phyloP scores from a whole-genome alignment of 2,797 vertebrate genomes.

The Rhinatrema bivittatum region DNA sequence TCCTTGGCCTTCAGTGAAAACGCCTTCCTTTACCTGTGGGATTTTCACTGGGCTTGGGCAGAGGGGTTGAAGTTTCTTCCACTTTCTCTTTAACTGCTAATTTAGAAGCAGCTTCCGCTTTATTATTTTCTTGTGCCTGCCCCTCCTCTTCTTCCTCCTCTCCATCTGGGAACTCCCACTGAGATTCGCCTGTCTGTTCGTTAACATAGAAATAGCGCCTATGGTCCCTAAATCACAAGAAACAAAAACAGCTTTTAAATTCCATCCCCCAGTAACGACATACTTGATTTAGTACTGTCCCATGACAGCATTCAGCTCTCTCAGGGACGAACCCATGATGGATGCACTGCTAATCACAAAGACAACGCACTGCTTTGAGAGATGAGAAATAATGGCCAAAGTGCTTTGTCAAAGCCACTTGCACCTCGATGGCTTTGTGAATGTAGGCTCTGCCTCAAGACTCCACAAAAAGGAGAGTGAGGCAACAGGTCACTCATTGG shows the following conservation, averaged over 20 bases:
- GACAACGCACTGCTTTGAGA: slow-evolving; percentile 57
- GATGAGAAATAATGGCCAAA: slow-evolving; percentile 46
- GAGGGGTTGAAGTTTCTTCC: slow-evolving; percentile 37
- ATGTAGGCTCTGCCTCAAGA: slow-evolving; percentile 41
- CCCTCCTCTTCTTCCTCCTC: slow-evolving; percentile 69
- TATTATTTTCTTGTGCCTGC: slow-evolving; percentile 37
- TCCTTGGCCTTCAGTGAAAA: too few species aligned
- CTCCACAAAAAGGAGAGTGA: slow-evolving; percentile 40
- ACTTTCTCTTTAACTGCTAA: slow-evolving; percentile 54
- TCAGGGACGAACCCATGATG: slow-evolving; percentile 56
- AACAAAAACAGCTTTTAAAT: slow-evolving; percentile 72
- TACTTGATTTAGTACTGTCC: slow-evolving; percentile 48
- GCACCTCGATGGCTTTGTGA: slow-evolving; percentile 46
- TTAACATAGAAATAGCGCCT: slow-evolving; percentile 99
- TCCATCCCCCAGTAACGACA: slow-evolving; percentile 42
- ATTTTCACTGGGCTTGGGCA: slow-evolving; percentile 33
- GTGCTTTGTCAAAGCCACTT: slow-evolving; percentile 53
- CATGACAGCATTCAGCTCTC: slow-evolving; percentile 54
- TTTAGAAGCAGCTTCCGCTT: slow-evolving; percentile 51
- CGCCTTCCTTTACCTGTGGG: slow-evolving; percentile 41
- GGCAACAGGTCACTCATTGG: slow-evolving; percentile 36
- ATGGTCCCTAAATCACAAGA: slow-evolving; percentile 97
- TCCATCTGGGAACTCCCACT: slow-evolving; percentile 94
- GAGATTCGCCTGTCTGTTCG: slow-evolving; percentile 85
- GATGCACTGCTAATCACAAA: slow-evolving; percentile 54